Base-by-base conservation (phyloP, 2,888 invertebrate species). In the Atethmia centrago region DNA sequence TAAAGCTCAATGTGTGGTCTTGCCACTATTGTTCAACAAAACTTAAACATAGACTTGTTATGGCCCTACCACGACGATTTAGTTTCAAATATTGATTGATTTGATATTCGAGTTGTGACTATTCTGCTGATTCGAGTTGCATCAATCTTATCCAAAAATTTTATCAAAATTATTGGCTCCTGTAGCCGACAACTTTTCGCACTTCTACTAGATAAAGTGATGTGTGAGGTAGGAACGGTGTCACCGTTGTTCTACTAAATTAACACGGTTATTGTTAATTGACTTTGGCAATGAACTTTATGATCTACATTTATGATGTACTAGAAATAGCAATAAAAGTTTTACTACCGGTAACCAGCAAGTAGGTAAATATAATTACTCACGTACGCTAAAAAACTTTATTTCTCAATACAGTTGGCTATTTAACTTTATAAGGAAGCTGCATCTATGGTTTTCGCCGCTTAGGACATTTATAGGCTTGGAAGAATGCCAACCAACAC, bases 381-480 rank as follows among this genome's bases (percentile, higher is more conserved):
- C 28, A 59, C 5, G 19, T 65, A 61, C 19, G 12, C 25, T 61
- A 40, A 72, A 68, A 64, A 77, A 65, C 21, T 62, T 67, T 70
- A 82, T 77, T 69, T 78, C 79, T 82, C 72, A 76, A 86, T 83
- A 72, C 66, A 73, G 72, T 80, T 82, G 19, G 71, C 71, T 73
- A 85, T 75, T 72, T 76, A 74, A 69, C 85, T 89, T 83, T 84
- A 88, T 90, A 92, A 91, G 93, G 93, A 93, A 90, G 90, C 87
- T 88, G 88, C 88, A 84, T 88, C 88, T 88, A 88, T 89, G 86
- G 89, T 90, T 91, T 91, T 86, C 79, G 68, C 87, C 86, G 88
- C 86, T 80, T 86, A 88, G 88, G 88, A 91, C 93, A 88, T 91
- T 93, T 91, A 94, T 94, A 93, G 93, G 85, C 84, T 91, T 95